Conservation (phyloP, 2,888 invertebrate species). For the Neoitamus cyanurus region DNA sequence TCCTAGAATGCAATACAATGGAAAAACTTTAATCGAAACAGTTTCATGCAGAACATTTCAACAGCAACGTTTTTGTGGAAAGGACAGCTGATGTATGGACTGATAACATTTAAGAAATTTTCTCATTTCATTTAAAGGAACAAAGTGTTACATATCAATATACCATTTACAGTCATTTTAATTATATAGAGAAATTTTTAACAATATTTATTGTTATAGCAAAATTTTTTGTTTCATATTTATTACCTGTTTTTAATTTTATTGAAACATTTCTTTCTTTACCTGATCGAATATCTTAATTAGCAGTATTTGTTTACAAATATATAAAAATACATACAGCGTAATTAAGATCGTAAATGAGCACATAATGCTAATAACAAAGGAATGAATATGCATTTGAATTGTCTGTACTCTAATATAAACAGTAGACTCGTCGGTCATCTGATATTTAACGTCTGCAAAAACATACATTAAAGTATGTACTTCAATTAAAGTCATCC, state of each 20-base stretch:
- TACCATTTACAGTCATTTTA: not conserved
- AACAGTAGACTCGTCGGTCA: no score
- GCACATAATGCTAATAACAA: no score
- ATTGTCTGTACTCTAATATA: no score
- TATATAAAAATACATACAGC: no score
- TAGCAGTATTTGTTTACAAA: not conserved
- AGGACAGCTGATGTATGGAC: not conserved
- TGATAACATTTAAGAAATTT: constrained; percentile 10
- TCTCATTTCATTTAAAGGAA: not conserved
- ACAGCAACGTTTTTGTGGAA: not conserved
- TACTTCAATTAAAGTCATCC: no score
- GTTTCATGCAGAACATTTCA: constrained; percentile 3
- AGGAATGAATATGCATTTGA: no score
- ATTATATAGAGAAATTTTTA: not conserved
- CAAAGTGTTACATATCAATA: constrained; percentile 9
- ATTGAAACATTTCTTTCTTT: not conserved
- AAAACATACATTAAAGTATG: no score
- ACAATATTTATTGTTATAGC: no score
- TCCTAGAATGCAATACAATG: not conserved
- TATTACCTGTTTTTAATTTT: not conserved
- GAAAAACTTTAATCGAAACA: not conserved
- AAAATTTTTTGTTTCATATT: no score
- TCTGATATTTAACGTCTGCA: no score
- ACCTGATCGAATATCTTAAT: not conserved
- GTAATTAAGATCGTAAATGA: no score